phyloP scores from a whole-genome alignment of 1,140 invertebrate genomes.

The Bombus polaris region DNA sequence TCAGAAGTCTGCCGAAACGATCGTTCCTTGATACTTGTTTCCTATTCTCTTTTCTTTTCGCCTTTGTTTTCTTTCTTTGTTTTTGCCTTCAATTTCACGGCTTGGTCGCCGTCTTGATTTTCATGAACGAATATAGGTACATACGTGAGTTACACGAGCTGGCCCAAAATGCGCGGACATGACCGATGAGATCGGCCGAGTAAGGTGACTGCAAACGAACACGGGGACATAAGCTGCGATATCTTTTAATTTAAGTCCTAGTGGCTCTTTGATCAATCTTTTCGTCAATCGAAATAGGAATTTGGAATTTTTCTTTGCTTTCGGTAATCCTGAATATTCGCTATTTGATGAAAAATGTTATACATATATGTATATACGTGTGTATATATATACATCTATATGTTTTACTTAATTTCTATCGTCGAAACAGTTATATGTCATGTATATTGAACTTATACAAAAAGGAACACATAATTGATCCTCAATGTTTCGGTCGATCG shows the following conservation, averaged over 20 bases:
- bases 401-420: constrained; percentile 6
- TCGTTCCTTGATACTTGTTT: constrained; percentile 25
- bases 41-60: not conserved
- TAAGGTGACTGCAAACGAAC: constrained; percentile 7
- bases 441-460: constrained; percentile 20
- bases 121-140: constrained; percentile 41
- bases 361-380: not conserved
- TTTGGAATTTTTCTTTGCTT: constrained; percentile 10
- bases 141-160: constrained; percentile 72
- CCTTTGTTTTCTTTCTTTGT: not conserved
- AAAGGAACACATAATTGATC: constrained; percentile 33
- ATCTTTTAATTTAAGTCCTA: not conserved
- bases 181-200: not conserved
- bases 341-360: not conserved
- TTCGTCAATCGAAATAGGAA: not conserved
- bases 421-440: not conserved
- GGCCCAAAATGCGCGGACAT: constrained; percentile 69
- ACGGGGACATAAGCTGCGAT: constrained; percentile 11
- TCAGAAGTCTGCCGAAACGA: constrained; percentile 50
- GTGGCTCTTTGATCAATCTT: no score
- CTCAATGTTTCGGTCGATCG: constrained; percentile 16
- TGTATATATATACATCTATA: not conserved
- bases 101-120: not conserved
- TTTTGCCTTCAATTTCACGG: not conserved
- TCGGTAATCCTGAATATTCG: constrained; percentile 12